These are phyloP conservation scores for Tethya wilhelma DNA, from an alignment of 37 sponge, comb jelly and placozoan species.

Conservation along the genomic window DNA sequence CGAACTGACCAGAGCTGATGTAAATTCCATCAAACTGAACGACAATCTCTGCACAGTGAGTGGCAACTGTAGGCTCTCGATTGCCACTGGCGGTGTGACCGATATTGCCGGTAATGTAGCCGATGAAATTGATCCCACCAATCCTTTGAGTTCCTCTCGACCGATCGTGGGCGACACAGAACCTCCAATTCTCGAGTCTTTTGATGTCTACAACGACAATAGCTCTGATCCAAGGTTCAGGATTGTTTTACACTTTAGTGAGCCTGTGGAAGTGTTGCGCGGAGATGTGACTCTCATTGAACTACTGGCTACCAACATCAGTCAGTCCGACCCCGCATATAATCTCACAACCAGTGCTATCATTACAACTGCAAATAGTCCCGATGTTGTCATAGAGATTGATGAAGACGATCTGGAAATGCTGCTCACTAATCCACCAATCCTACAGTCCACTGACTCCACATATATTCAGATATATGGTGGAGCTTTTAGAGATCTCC, in stretches of 20 bases:
- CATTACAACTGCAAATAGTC: constrained; percentile 20
- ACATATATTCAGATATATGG: constrained; percentile 61
- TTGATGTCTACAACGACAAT: constrained; percentile 47
- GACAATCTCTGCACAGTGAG: constrained; percentile 34
- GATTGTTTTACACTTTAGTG: constrained; percentile 65
- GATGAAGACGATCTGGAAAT: constrained; percentile 55
- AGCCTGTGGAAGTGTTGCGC: constrained; percentile 42
- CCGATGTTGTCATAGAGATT: constrained; percentile 66
- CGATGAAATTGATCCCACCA: constrained; percentile 1
- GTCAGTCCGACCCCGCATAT: not conserved
- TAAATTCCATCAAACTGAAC: constrained; percentile 61
- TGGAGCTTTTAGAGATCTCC: constrained; percentile 51
- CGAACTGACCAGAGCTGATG: constrained; percentile 41
- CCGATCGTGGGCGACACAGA: constrained; percentile 18
- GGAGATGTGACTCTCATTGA: constrained; percentile 48
- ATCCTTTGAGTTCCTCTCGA: not conserved
- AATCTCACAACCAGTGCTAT: constrained; percentile 51
- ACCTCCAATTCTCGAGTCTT: constrained; percentile 71
- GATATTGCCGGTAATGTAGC: constrained; percentile 79
- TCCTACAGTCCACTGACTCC: constrained; percentile 43
- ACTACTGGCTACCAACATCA: constrained; percentile 19
- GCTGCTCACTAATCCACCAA: constrained; percentile 32
- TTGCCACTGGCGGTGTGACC: constrained; percentile 40
- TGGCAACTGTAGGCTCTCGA: constrained; percentile 37
- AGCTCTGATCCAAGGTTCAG: constrained; percentile 2